Percentiles rank a stretch among this genome's conserved stretches.
phyloP scores from a whole-genome alignment of 2,797 vertebrate genomes.

The Syndactyla subalaris region DNA sequence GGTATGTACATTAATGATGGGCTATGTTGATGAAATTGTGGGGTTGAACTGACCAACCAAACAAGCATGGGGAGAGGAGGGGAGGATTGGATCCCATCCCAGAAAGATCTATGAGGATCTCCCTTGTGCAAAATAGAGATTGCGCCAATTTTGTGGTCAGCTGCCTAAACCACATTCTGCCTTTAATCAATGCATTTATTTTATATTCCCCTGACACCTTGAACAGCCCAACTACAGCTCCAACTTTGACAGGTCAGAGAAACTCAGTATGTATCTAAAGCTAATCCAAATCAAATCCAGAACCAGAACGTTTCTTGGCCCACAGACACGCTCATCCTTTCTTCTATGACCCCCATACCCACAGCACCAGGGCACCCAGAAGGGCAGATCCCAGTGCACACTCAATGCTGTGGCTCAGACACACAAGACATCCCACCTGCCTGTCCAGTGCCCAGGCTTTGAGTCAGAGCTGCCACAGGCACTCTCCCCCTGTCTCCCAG shows the following conservation, averaged over 20 bases:
- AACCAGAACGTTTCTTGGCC: neutral
- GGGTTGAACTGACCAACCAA: neutral
- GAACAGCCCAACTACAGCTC: neutral
- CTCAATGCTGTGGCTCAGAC: fast-evolving
- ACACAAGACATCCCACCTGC: neutral
- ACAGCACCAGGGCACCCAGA: neutral
- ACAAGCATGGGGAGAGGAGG: neutral
- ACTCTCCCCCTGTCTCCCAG: neutral
- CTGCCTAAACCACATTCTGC: neutral
- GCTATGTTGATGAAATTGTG: neutral
- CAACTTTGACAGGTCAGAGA: neutral
- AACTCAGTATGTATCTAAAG: neutral
- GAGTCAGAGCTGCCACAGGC: neutral
- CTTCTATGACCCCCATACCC: neutral
- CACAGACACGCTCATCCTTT: fast-evolving
- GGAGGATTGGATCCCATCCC: neutral
- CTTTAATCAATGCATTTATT: neutral
- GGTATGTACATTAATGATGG: neutral
- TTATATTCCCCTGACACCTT: neutral
- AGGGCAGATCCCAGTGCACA: neutral
- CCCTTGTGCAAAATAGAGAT: neutral
- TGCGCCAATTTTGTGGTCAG: neutral
- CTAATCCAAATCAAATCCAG: neutral
- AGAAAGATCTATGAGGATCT: neutral
- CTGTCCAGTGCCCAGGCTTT: neutral